phyloP scores from a whole-genome alignment of 2,797 vertebrate species.

The Notoglanidium macrostoma region DNA sequence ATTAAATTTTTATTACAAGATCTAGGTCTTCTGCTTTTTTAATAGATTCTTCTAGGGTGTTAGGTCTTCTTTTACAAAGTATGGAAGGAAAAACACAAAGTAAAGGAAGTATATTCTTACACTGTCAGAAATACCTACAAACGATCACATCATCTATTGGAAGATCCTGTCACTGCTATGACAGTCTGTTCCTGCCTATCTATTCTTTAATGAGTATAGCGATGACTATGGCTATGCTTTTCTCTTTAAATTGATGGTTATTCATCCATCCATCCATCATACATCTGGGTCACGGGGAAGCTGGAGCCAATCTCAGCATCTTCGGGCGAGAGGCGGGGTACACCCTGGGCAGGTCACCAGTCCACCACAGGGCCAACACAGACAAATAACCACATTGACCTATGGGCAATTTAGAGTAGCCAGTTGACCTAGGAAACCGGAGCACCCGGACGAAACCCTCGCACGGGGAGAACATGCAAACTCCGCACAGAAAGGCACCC shows the following conservation, averaged over 20 bases:
- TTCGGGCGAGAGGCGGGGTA: no score
- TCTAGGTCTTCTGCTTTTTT: conserved; percentile 27
- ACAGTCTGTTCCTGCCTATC: conserved; percentile 20
- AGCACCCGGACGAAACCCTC: no score
- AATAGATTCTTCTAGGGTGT: conserved; percentile 27
- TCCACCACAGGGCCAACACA: no score
- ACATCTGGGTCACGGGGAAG: no score
- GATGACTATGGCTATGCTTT: conserved; percentile 20
- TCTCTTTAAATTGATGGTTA: conserved; percentile 20
- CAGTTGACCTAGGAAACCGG: no score
- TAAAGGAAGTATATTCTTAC: background rate
- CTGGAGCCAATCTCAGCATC: no score
- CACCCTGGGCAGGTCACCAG: no score
- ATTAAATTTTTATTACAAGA: conserved; percentile 47
- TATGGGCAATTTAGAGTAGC: no score
- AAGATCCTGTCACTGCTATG: conserved; percentile 34
- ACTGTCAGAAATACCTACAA: conserved; percentile 13
- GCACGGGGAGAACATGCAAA: no score
- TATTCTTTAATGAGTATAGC: conserved; percentile 18
- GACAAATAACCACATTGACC: no score
- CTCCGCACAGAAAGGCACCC: no score
- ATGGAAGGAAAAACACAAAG: background rate
- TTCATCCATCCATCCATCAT: no score
- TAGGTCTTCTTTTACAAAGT: conserved; percentile 19
- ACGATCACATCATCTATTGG: conserved; percentile 25